Evolutionary conservation across 2,113 vertebrate species (phyloP).

Genomic region (Toxotes jaculatrix): DNA sequence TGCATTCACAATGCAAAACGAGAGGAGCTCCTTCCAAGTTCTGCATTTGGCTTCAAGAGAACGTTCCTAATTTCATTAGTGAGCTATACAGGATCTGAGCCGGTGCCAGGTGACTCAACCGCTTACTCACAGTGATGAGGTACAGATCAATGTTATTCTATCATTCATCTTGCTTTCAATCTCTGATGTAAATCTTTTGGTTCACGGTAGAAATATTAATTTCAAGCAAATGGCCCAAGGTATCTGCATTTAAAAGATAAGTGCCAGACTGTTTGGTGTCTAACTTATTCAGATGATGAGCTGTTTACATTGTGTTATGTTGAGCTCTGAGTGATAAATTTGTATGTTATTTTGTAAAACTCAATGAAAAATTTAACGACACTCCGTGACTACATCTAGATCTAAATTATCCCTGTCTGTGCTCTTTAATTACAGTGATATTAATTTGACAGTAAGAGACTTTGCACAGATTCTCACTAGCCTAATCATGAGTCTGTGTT

Average conservation of each 20-base stretch:
- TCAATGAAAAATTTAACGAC: background rate
- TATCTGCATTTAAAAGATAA: background rate
- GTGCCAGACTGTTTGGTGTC: background rate
- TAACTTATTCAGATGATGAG: background rate
- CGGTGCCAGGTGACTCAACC: conserved; percentile 61
- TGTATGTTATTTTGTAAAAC: background rate
- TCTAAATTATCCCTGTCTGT: conserved; percentile 12
- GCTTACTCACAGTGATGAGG: conserved; percentile 55
- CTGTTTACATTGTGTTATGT: background rate
- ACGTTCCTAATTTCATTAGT: conserved; percentile 68
- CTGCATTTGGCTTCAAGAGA: conserved; percentile 65
- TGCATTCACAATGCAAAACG: conserved; percentile 60
- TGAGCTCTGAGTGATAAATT: background rate
- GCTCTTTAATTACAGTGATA: conserved; percentile 24
- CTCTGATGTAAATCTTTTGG: conserved; percentile 30
- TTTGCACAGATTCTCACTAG: background rate
- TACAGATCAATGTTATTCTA: conserved; percentile 40
- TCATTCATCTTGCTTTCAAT: conserved; percentile 48
- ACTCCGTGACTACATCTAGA: background rate
- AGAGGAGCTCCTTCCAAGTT: conserved; percentile 53
- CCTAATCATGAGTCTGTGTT: background rate
- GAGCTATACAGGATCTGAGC: conserved; percentile 36
- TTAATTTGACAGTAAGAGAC: conserved; percentile 1
- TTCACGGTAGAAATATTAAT: conserved; percentile 43
- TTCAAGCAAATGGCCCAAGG: background rate